Evolutionary conservation across 2,113 vertebrate genomes (phyloP).

Genomic region (Halcyon malimbica): DNA sequence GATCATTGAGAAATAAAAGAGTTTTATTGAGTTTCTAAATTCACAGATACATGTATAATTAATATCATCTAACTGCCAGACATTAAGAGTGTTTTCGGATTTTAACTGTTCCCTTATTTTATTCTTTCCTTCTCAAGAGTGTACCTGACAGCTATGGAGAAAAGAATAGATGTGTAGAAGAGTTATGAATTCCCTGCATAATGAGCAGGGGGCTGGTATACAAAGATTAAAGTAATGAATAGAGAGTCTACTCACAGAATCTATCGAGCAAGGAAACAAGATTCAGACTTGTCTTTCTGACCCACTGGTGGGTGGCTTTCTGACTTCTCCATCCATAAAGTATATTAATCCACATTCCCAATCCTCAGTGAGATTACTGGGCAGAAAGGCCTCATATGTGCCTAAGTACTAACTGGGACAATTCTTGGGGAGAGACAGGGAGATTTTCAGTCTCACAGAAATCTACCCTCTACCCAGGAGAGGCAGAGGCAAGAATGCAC

Average conservation of each 20-base stretch:
- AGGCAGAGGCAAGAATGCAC: background rate
- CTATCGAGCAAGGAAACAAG: background rate
- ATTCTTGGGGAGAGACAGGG: background rate
- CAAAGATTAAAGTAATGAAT: background rate
- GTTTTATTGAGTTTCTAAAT: background rate
- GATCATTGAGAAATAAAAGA: background rate
- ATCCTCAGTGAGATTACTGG: no score
- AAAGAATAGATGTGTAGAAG: background rate
- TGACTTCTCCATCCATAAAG: background rate
- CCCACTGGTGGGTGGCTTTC: background rate
- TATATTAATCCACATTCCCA: background rate
- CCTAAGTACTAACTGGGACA: background rate
- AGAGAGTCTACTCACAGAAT: background rate
- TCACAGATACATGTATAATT: conserved; percentile 31
- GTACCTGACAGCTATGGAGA: background rate
- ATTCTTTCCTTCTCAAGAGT: background rate
- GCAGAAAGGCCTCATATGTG: accelerated
- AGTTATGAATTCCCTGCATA: background rate
- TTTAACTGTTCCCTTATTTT: background rate
- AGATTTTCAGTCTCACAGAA: background rate
- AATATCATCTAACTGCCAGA: background rate
- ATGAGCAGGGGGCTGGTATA: background rate
- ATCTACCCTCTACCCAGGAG: background rate
- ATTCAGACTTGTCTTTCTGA: background rate
- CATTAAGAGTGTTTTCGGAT: background rate